phyloP scores from a whole-genome alignment of 2,797 vertebrate species.

The Hirundo rustica region DNA sequence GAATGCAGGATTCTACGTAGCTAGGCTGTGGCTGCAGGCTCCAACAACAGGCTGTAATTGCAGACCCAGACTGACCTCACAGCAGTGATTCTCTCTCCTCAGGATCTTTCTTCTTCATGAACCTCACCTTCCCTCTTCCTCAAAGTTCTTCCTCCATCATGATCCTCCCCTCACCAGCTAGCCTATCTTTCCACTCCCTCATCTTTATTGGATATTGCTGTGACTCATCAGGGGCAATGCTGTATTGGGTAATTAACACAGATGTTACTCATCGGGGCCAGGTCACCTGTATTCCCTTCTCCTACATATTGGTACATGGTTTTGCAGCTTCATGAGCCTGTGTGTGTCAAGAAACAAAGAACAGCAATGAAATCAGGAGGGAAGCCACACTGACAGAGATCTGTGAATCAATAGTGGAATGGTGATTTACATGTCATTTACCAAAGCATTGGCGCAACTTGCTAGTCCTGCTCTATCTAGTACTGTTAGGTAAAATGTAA shows the following conservation, averaged over 20 bases:
- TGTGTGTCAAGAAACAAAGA: background rate
- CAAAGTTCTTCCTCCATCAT: background rate
- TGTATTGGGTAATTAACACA: background rate
- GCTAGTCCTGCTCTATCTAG: background rate
- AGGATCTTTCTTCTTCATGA: background rate
- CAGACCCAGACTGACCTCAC: background rate
- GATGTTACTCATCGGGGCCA: background rate
- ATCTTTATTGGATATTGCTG: background rate
- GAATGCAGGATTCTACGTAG: background rate
- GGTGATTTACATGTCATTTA: background rate
- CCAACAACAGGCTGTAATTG: background rate
- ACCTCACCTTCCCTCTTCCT: background rate
- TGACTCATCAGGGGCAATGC: background rate
- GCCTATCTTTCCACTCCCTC: background rate
- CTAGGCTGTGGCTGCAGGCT: background rate
- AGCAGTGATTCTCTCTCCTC: background rate
- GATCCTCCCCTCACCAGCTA: background rate
- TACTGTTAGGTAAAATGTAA: background rate
- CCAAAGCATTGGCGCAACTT: background rate
- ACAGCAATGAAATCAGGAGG: background rate
- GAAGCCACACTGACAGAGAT: background rate
- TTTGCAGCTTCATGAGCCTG: background rate
- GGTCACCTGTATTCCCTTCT: background rate
- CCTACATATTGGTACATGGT: background rate
- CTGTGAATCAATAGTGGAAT: background rate